Percentiles rank a stretch among this genome's conserved stretches.
Evolutionary conservation across 2,797 vertebrate species (phyloP).

Genomic region (Chrysocyon brachyurus): DNA sequence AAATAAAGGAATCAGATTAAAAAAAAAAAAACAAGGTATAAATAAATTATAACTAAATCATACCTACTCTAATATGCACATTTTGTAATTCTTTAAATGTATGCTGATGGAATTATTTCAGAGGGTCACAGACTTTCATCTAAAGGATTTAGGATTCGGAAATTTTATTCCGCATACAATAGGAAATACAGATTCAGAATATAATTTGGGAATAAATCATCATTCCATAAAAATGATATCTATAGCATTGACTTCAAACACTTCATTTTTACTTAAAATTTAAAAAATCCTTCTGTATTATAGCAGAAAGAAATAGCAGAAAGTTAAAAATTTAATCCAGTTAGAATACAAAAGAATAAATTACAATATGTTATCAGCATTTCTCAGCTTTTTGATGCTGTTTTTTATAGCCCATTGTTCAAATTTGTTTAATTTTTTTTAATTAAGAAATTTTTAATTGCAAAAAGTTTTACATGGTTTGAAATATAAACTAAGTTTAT

Average conservation of each 20-base stretch:
- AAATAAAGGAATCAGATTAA: constrained; percentile 70
- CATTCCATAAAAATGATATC: constrained; percentile 46
- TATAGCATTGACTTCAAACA: not conserved
- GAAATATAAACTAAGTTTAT: constrained; percentile 18
- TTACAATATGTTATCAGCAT: not conserved
- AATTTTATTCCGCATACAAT: not conserved
- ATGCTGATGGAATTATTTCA: not conserved
- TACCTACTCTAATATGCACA: constrained; percentile 26
- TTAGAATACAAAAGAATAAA: constrained; percentile 1
- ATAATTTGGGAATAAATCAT: constrained; percentile 52
- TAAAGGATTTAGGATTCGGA: constrained; percentile 56
- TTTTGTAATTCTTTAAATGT: not conserved
- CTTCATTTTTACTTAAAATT: constrained; percentile 57
- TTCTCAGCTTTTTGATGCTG: not conserved
- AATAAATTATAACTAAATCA: constrained; percentile 72
- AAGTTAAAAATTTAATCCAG: constrained; percentile 9
- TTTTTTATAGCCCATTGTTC: constrained; percentile 37
- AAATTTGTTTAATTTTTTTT: not conserved
- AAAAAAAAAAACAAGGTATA: constrained; percentile 43
- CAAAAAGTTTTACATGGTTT: not conserved
- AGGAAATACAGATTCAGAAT: constrained; percentile 32
- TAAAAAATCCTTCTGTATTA: constrained; percentile 38
- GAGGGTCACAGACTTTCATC: not conserved
- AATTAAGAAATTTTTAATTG: not conserved
- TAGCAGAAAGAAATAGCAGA: not conserved